phyloP scores from a whole-genome alignment of 2,797 vertebrate genomes.

The Enteromius fasciolatus region DNA sequence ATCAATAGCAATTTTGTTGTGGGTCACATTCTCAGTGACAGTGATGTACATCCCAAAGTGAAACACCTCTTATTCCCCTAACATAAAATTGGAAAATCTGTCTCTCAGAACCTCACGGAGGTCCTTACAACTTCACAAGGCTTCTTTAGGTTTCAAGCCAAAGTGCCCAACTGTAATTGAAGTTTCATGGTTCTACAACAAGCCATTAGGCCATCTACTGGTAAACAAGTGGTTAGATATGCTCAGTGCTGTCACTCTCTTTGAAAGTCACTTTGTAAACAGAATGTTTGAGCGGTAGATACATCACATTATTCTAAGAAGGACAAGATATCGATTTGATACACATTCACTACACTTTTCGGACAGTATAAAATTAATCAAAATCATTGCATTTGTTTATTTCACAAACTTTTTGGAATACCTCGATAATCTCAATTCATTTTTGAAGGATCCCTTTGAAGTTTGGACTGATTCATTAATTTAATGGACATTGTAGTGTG shows the following conservation, averaged over 20 bases:
- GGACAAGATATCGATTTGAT: background rate
- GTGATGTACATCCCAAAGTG: constrained; percentile 65
- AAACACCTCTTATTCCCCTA: constrained; percentile 58
- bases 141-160: constrained; percentile 24
- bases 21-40: constrained; percentile 73
- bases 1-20: constrained; percentile 69
- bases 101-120: constrained; percentile 52
- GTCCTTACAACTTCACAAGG: constrained; percentile 42
- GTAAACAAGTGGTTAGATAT: constrained; percentile 37
- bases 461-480: background rate
- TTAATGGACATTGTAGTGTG: background rate
- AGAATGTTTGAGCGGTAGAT: background rate
- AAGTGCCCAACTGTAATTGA: constrained; percentile 44
- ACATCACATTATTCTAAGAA: constrained; percentile 8
- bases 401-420: background rate
- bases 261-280: constrained; percentile 34
- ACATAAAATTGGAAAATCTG: constrained; percentile 58
- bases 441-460: background rate
- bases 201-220: constrained; percentile 47
- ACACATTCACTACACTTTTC: background rate
- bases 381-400: background rate
- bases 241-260: constrained; percentile 28
- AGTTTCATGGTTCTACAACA: constrained; percentile 45
- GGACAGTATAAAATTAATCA: background rate
- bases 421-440: background rate